Base-by-base conservation (phyloP, 2,888 invertebrate genomes). In the Zeuzera pyrina region DNA sequence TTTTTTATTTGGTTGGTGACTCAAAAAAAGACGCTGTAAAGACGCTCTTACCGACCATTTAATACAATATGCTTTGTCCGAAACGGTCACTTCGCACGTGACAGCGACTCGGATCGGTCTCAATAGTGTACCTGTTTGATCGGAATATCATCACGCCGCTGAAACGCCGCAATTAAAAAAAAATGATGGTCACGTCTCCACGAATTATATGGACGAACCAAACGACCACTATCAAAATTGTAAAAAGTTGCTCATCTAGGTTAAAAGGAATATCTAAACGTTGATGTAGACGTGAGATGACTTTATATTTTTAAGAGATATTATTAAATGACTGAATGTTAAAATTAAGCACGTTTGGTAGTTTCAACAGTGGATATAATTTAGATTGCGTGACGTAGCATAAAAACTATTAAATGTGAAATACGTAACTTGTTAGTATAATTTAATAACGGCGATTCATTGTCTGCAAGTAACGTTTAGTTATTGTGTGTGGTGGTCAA, bases 161-260 rank as follows among this genome's bases (percentile, higher is more conserved):
- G 45, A 48, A 57, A 56, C 56, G 57, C 50, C 52, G 55, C 58
- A 60, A 63, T 34, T 34, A 23, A 61, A 65, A 68, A 58, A 57
- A 70, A 68, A 61, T 54, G 52, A 68, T 66, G 49, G 69, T 76
- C 78, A 78, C 79, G 78, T 78, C 63, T 58, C 49, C 67, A 70
- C 73, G 69, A 78, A 74, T 73, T 72, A 70, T 64, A 74, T 71
- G 65, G 70, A 57, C 58, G 56, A 63, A 54, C 57, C 61, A 60
- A 65, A 59, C 59, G 60, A 60, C 57, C 54, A 59, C 59, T 58
- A 61, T 53, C 52, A 63, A 67, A 67, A 63, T 68, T 57, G 60
- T 68, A 74, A 70, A 71, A 76, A 76, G 53, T 54, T 45, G 53
- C 58, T 63, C 68, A 65, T 66, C 64, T 61, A 59, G 61, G 59